These are phyloP conservation scores for Lamprologus ornatipinnis DNA, from an alignment of 2,113 vertebrate species.

Conservation along the genomic window DNA sequence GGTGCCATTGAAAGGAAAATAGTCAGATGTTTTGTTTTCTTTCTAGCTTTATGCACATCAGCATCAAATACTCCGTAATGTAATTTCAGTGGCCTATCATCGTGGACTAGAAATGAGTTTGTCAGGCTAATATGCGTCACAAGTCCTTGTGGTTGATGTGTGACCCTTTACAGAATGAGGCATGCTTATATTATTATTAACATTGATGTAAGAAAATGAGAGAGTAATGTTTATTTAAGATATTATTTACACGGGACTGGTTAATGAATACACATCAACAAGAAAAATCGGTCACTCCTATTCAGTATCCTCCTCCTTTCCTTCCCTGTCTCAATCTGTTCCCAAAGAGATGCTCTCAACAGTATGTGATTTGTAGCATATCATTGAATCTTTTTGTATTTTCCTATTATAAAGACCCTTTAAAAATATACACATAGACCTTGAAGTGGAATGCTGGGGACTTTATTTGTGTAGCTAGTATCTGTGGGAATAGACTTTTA, in stretches of 20 bases:
- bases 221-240: constrained; percentile 20
- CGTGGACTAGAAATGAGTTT: background rate
- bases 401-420: background rate
- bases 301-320: background rate
- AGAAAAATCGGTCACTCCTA: background rate
- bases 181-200: background rate
- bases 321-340: background rate
- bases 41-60: background rate
- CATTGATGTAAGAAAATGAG: background rate
- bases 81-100: constrained; percentile 14
- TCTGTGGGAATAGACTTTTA: background rate
- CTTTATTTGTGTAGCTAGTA: background rate
- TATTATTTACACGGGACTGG: background rate
- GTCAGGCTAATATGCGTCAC: background rate
- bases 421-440: background rate
- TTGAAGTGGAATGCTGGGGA: background rate
- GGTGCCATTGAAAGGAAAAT: constrained; percentile 8
- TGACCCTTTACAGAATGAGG: background rate
- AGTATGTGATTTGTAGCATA: background rate
- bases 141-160: background rate
- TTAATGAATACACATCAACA: background rate
- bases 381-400: background rate
- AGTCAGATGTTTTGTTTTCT: constrained; percentile 7
- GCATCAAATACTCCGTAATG: background rate
- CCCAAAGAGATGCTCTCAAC: background rate